These are phyloP conservation scores for Tenthredo amoena DNA, from an alignment of 2,888 invertebrate species.

Conservation along the genomic window DNA sequence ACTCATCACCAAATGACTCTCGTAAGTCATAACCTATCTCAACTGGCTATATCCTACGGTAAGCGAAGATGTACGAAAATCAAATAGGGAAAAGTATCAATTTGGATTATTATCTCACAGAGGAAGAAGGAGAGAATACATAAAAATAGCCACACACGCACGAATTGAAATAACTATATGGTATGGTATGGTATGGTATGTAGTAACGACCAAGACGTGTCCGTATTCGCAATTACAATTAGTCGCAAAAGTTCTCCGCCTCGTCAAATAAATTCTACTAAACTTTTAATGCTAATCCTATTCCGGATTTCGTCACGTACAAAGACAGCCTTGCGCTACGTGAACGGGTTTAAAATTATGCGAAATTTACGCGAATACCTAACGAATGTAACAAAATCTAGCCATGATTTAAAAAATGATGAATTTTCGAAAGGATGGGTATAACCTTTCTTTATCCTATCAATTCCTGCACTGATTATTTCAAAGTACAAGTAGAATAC, in stretches of 20 bases:
- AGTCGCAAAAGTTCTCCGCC: not conserved
- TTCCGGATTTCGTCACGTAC: conserved; percentile 12
- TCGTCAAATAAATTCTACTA: not conserved
- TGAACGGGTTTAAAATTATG: not conserved
- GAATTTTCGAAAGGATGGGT: not conserved
- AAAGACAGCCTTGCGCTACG: conserved; percentile 35
- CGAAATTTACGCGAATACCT: not conserved
- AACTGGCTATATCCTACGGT: not conserved
- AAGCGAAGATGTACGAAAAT: not conserved
- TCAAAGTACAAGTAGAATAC: not conserved
- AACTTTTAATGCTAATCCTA: conserved; percentile 10
- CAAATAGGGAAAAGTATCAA: not conserved
- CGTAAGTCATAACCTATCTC: conserved; percentile 35
- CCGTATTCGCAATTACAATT: conserved; percentile 5
- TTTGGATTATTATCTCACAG: not conserved
- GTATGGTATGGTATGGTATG: not conserved
- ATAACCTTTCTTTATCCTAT: not conserved
- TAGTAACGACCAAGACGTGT: conserved; percentile 14
- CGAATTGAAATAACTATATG: not conserved
- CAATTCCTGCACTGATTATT: not conserved
- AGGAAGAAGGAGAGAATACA: not conserved
- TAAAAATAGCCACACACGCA: not conserved
- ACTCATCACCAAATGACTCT: conserved; percentile 9
- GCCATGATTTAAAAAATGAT: not conserved
- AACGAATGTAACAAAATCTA: not conserved